Percentiles rank a stretch among this genome's conserved stretches.
These are phyloP conservation scores for Tachuris rubrigastra DNA, from an alignment of 2,113 vertebrate species.

Conservation along the genomic window DNA sequence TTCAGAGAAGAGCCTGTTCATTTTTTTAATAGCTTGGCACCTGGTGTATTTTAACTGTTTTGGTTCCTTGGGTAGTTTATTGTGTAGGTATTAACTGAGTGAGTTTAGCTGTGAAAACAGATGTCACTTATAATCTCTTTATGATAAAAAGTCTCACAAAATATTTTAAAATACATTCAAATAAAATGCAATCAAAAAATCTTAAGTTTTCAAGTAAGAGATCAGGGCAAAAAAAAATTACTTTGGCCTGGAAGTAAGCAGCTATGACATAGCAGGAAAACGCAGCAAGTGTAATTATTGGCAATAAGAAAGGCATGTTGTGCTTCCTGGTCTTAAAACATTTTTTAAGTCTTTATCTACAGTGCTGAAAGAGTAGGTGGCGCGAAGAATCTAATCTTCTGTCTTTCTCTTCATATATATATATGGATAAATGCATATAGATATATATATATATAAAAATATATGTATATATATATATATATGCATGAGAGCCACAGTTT, in stretches of 20 bases:
- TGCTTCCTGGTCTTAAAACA: not conserved
- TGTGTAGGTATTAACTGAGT: not conserved
- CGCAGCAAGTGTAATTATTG: not conserved
- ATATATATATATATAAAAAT: too few species aligned
- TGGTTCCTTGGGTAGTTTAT: slow-evolving; percentile 3
- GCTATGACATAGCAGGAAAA: not conserved
- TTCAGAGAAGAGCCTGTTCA: not conserved
- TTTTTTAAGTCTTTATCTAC: not conserved
- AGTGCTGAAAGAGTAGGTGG: not conserved
- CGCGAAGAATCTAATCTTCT: not conserved
- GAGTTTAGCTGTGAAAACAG: slow-evolving; percentile 34
- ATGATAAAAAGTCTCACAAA: not conserved
- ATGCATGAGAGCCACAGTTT: not conserved
- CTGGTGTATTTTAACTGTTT: slow-evolving; percentile 34
- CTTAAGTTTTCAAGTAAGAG: not conserved
- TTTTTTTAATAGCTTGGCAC: slow-evolving; percentile 1
- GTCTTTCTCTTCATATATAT: not conserved
- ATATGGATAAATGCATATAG: too few species aligned
- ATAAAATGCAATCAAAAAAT: not conserved
- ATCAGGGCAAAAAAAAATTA: not conserved
- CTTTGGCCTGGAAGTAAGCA: not conserved
- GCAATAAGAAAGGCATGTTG: not conserved
- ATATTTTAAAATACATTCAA: not conserved
- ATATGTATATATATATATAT: not conserved
- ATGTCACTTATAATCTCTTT: not conserved